These are phyloP conservation scores for Hemicentrotus pulcherrimus DNA, from an alignment of 35 echinoderm and acorn worm species.

Conservation along the genomic window DNA sequence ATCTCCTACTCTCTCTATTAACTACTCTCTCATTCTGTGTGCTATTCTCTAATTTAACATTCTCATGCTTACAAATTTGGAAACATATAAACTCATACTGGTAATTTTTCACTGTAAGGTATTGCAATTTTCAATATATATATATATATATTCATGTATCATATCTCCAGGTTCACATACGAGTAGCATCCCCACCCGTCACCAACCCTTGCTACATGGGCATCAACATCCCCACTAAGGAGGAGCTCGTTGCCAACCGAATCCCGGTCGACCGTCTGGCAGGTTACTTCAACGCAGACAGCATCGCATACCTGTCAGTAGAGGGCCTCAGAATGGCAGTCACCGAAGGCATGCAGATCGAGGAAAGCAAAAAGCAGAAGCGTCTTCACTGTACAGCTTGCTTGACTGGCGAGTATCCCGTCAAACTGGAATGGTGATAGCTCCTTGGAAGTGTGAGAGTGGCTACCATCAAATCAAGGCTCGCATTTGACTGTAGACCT, in stretches of 20 bases:
- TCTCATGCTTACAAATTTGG: not conserved
- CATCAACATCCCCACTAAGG: slow-evolving; percentile 97
- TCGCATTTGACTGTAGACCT: not conserved
- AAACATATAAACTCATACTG: not conserved
- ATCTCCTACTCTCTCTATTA: too few species aligned
- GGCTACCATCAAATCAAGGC: not conserved
- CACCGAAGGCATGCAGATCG: slow-evolving; percentile 80
- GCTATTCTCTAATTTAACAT: not conserved
- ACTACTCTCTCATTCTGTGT: not conserved
- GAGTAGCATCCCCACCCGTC: slow-evolving; percentile 94
- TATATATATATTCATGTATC: not conserved
- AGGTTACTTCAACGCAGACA: slow-evolving; percentile 84
- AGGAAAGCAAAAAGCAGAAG: slow-evolving; percentile 48
- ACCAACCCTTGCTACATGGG: slow-evolving; percentile 98
- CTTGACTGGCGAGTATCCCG: slow-evolving; percentile 87
- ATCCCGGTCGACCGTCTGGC: slow-evolving; percentile 68
- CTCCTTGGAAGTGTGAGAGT: not conserved
- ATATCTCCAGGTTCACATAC: slow-evolving; percentile 83
- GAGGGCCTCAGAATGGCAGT: slow-evolving; percentile 78
- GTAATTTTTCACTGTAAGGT: not conserved
- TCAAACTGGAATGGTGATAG: slow-evolving; percentile 83
- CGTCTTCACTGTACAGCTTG: slow-evolving; percentile 88
- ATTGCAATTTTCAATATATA: not conserved
- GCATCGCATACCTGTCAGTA: slow-evolving; percentile 85
- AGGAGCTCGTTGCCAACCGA: slow-evolving; percentile 91